Evolutionary conservation across 2,888 invertebrate species (phyloP).

Genomic region (Eupithecia abbreviata): DNA sequence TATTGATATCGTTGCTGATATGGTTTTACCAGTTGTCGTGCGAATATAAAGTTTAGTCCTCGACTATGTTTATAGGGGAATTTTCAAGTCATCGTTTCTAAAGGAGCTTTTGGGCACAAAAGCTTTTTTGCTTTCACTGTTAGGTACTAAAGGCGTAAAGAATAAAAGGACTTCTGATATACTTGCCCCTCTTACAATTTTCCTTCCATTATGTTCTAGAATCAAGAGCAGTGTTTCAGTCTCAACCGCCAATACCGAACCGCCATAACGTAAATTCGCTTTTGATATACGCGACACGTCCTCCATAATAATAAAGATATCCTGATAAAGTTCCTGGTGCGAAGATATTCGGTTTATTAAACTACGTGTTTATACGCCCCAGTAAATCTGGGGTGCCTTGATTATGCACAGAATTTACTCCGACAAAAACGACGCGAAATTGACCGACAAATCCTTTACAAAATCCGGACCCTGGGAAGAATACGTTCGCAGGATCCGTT

Average conservation of each 20-base stretch:
- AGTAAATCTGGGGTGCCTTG: constrained; percentile 50
- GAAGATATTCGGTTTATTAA: constrained; percentile 54
- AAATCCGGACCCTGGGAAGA: constrained; percentile 72
- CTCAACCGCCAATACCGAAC: constrained; percentile 31
- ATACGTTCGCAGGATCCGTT: constrained; percentile 70
- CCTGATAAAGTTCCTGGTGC: constrained; percentile 50
- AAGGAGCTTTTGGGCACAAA: background rate
- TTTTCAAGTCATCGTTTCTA: background rate
- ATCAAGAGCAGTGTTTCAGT: constrained; percentile 20
- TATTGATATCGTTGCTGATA: background rate
- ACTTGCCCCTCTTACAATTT: constrained; percentile 10
- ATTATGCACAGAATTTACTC: constrained; percentile 63
- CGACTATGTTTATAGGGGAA: background rate
- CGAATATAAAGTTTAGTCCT: background rate
- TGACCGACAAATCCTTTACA: constrained; percentile 73
- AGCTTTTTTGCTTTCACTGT: background rate
- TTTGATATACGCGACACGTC: constrained; percentile 50
- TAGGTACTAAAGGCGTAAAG: background rate
- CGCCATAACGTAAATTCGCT: constrained; percentile 37
- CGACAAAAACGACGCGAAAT: constrained; percentile 67
- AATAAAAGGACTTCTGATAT: background rate
- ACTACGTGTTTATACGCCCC: constrained; percentile 52
- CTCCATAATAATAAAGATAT: constrained; percentile 47
- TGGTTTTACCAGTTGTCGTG: background rate
- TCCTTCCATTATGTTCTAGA: constrained; percentile 21